Base-by-base conservation (phyloP, 1,140 invertebrate genomes). In the Hetaerina americana region DNA sequence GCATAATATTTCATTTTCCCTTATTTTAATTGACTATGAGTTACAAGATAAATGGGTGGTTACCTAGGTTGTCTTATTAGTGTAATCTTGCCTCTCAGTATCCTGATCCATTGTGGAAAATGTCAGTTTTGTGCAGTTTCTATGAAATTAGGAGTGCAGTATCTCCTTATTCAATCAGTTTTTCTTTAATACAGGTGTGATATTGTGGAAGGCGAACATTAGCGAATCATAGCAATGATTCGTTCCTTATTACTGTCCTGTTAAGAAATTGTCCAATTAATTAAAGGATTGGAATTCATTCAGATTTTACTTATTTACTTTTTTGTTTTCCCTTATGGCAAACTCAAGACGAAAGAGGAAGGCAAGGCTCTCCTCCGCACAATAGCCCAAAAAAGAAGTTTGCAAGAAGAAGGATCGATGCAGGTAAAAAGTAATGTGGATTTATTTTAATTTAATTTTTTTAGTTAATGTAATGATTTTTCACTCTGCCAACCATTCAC, bases 301-400 rank as follows among this genome's bases (percentile, higher is more conserved):
- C 0, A 25, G 15, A 0, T 70, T 1, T 27, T 10, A 12, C 69
- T 25, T 70, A 26, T 15, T 26, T 29, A 22, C 57, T 6, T 68
- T 15, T 71, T 24, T 27, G 31, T 31, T 31, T 73, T 74, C 75
- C 76, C 76, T 74, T 76, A 69, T 75, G 71, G 15, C 75, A 74
- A 73, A 72, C 84, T 84, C 70, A 79, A 93, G 90, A 95, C 93
- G 0, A 93, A 94, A 82, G 93, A 96, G 81, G 93, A 94, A 79
- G 95, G 92, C 0, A 96, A 96, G 81, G 89, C 90, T 0, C 83
- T 97, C 70, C 79, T 97, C 0, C 90, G 90, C 80, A 89, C 89
- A 0, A 96, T 97, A 68, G 87, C 90, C 27, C 85, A 86, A 71
- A 88, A 86, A 75, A 82, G 89, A 78, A 82, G 79, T 10, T 83